phyloP scores from a whole-genome alignment of 2,797 vertebrate genomes.

The Bovichtus diacanthus region DNA sequence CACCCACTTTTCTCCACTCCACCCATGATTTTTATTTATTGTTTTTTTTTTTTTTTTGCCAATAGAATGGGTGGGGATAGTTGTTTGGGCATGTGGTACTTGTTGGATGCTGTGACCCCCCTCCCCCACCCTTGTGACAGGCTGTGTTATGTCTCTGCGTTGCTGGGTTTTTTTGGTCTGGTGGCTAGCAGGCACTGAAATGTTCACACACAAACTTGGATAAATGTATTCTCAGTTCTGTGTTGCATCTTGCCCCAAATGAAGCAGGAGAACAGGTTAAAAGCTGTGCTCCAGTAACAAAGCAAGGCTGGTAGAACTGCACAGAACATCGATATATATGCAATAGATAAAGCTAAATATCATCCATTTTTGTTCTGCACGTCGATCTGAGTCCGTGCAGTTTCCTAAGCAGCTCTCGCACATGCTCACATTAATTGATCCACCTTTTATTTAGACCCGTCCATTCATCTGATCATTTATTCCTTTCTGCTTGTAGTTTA shows the following conservation, averaged over 20 bases:
- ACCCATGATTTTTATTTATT: conserved; percentile 47
- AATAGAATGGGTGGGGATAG: conserved; percentile 71
- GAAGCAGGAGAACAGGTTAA: background rate
- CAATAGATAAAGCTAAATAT: background rate
- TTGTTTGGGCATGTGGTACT: conserved; percentile 80
- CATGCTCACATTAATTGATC: background rate
- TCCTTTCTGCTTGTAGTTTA: conserved; percentile 19
- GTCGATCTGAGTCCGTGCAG: too few relatives aligned
- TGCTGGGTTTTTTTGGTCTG: conserved; percentile 62
- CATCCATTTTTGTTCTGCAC: too few relatives aligned
- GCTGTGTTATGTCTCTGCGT: conserved; percentile 60
- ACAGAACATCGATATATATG: conserved; percentile 5
- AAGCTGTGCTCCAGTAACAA: conserved; percentile 6
- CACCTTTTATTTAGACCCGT: conserved; percentile 9
- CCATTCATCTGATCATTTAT: background rate
- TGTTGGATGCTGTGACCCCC: conserved; percentile 77
- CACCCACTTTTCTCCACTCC: conserved; percentile 67
- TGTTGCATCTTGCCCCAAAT: conserved; percentile 8
- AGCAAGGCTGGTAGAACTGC: conserved; percentile 6
- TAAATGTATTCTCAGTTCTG: conserved; percentile 1
- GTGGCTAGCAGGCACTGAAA: conserved; percentile 64
- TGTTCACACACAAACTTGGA: conserved; percentile 20
- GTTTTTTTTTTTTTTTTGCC: conserved; percentile 28
- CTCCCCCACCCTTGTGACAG: conserved; percentile 54
- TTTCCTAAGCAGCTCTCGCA: conserved; percentile 17